These are phyloP conservation scores for Antheraea mylitta DNA, from an alignment of 1,140 invertebrate genomes.

Conservation along the genomic window DNA sequence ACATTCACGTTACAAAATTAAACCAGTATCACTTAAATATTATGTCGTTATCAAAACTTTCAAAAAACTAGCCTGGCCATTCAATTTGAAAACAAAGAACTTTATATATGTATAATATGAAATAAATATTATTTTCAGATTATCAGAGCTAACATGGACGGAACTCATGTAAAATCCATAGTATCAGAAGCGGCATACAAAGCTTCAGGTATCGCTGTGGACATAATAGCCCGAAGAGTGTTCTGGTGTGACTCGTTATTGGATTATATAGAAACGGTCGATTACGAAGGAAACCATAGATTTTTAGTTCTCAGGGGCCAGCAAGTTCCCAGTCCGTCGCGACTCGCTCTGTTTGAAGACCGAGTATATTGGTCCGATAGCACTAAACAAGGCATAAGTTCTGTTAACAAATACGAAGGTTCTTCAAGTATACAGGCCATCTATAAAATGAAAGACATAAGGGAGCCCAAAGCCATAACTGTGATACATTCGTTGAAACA, in stretches of 20 bases:
- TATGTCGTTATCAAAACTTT: no score
- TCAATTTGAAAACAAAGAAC: background rate
- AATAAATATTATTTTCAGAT: conserved; percentile 69
- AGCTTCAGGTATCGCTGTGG: conserved; percentile 91
- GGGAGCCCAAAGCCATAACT: conserved; percentile 92
- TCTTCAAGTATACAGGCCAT: conserved; percentile 87
- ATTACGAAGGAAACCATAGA: conserved; percentile 93
- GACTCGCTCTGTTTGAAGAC: conserved; percentile 94
- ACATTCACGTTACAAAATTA: no score
- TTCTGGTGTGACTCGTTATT: conserved; percentile 98
- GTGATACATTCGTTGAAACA: conserved; percentile 90
- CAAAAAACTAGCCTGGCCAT: no score
- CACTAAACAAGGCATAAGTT: conserved; percentile 96
- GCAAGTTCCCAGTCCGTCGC: conserved; percentile 91
- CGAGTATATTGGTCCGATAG: conserved; percentile 97
- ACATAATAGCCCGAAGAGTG: conserved; percentile 92
- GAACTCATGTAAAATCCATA: conserved; percentile 88
- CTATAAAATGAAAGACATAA: conserved; percentile 88
- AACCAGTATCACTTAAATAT: no score
- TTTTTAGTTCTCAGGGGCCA: conserved; percentile 90
- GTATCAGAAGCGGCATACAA: conserved; percentile 95
- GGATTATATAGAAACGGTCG: conserved; percentile 98
- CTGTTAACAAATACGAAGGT: conserved; percentile 93
- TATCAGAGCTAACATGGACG: conserved; percentile 94
- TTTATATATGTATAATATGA: background rate